Conservation (phyloP, 2,888 invertebrate species). For the Dusona sp. region DNA sequence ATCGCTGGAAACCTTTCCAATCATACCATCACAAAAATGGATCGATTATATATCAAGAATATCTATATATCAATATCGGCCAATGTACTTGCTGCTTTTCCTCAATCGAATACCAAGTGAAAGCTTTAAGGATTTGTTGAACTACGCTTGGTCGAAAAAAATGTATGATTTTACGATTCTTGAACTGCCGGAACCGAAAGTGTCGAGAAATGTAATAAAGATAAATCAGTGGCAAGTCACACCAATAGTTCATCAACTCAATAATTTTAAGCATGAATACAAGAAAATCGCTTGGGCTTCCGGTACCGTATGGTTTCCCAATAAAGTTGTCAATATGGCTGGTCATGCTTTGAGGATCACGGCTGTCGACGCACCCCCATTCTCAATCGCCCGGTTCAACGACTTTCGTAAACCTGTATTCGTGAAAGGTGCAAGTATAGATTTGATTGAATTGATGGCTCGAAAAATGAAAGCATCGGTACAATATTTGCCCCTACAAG, state of each 20-base stretch:
- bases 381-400: constrained; percentile 35
- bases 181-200: constrained; percentile 44
- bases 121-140: constrained; percentile 52
- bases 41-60: constrained; percentile 43
- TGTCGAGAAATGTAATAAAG: neutral
- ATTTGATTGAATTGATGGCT: constrained; percentile 26
- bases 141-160: constrained; percentile 62
- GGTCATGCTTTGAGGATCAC: constrained; percentile 65
- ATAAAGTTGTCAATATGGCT: constrained; percentile 69
- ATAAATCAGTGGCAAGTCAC: neutral
- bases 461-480: constrained; percentile 68
- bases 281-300: constrained; percentile 35
- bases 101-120: constrained; percentile 11
- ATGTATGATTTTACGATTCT: constrained; percentile 67
- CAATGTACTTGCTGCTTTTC: constrained; percentile 53
- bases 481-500: constrained; percentile 21
- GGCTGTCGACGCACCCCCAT: constrained; percentile 34
- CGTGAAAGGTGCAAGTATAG: constrained; percentile 43
- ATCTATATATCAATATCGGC: constrained; percentile 38
- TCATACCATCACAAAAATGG: neutral
- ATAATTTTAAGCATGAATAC: constrained; percentile 63
- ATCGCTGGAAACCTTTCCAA: neutral
- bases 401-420: neutral
- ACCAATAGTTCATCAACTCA: constrained; percentile 64
- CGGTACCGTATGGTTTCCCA: constrained; percentile 66